Base-by-base conservation (phyloP, 2,797 vertebrate species). In the Perodicticus potto region DNA sequence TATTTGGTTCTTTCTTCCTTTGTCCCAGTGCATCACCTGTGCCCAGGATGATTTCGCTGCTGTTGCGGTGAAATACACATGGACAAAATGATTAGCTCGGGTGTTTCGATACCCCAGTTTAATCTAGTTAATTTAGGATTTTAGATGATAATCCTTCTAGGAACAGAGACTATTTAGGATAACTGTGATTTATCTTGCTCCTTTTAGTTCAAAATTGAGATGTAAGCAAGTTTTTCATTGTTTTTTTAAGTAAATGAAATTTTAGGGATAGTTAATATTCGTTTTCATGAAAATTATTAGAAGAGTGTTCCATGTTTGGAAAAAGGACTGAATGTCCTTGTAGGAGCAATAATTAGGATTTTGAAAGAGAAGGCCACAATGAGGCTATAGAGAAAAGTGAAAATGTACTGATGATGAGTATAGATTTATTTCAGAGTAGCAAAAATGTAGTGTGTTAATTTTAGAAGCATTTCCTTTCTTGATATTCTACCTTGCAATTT, bases 401-500 rank as follows among this genome's bases (percentile, higher is more conserved):
- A 59, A 65, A 88, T 23, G 45, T 49, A 49, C 69, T 65, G 76
- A n/a, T 70, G 93, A 86, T 11, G 57, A 65, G 40, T 76, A 20
- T 25, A 88, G 89, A 93, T 95, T 96, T 81, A 59, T 87, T 78
- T 96, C 77, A 37, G 57, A 63, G 67, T 49, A 25, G 80, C n/a
- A 89, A 84, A 85, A 37, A 32, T 73, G 11, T 10, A 27, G 32
- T 63, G 29, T 69, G 61, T 84, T 94, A 81, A 96, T 97, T 96
- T 97, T 90, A 80, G 94, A 90, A 93, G 82, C 74, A 19, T 86
- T 97, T 96, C 73, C 63, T 96, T 96, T 93, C 78, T 88, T 85
- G 57, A 65, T 80, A 70, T 57, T 83, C 37, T 87, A 94, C 94
- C 90, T 97, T 97, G 85, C 59, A 91, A 92, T 97, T 67, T 94